Base-by-base conservation (phyloP, 2,113 vertebrate species). In the Xenopus borealis region DNA sequence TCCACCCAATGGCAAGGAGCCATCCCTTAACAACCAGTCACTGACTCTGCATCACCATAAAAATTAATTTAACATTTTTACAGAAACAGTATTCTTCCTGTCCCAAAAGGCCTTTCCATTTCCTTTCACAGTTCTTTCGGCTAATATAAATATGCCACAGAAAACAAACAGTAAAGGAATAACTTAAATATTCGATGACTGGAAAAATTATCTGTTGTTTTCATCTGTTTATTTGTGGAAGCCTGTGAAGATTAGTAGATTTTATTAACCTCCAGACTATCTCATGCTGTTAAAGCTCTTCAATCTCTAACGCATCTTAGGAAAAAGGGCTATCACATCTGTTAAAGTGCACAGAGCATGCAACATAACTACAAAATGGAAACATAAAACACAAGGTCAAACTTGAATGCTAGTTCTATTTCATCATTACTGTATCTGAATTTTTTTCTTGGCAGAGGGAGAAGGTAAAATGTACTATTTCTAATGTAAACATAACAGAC, bases 31-130 rank as follows among this genome's bases (percentile, higher is more conserved):
- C 83, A 89, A 80, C 82, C 72, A 83, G 87, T 89, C 83, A 83
- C 83, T 84, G 85, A 86, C 85, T 91, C 86, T 84, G 85, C 83
- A 86, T 89, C 87, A 86, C 85, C 82, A 85, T 88, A 88, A 88
- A 88, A 87, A 87, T 88, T 86, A 88, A 89, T 87, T 87, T 91
- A 88, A 87, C 82, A 82, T 84, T 88, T 86, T 83, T 85, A 85
- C 80, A 86, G 85, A 86, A 90, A 89, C 78, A 72, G 78, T 89
- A 76, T 82, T 89, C 79, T 91, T 91, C 82, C 83, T 82, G 82
- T 89, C 88, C 88, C 88, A 82, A 68, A 85, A 89, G 89, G 68
- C 85, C 73, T 71, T 86, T 88, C 83, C 64, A 83, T 80, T 81
- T 85, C 74, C 55, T 87, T 82, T 82, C 79, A 79, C 82, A 78